Base-by-base conservation (phyloP, 2,797 vertebrate species). In the Onychomys leucogaster region DNA sequence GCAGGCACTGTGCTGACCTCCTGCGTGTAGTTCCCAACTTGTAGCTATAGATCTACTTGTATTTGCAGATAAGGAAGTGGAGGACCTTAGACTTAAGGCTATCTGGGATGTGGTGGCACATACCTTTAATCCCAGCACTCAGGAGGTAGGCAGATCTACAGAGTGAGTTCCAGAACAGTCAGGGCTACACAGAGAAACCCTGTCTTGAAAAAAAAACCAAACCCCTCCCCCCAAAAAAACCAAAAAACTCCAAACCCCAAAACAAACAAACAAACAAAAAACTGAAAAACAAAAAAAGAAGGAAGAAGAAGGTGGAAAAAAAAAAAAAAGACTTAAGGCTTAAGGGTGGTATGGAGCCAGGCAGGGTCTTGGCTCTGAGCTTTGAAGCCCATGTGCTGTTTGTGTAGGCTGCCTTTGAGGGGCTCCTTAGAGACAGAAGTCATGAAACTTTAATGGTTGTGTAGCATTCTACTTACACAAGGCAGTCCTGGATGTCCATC, bases 51-150 rank as follows among this genome's bases (percentile, higher is more conserved):
- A n/a, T n/a, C n/a, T n/a, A n/a, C n/a, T n/a, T n/a, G n/a, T n/a
- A n/a, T 52, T 76, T 65, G 52, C 57, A 85, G 57, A 86, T 89
- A 49, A 92, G 34, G 71, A 96, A 59, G 88, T 37, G 27, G 76
- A 93, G 67, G 37, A 37, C 55, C 1, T 80, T 76, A 80, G 32
- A 52, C 73, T 37, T 7, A 73, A 73, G 4, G 71, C 10, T 25
- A 41, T 37, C 71, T 41, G 37, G 71, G 71, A 11, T 19, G n/a
- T 37, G n/a, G 17, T 19, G n/a, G 13, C 19, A 11, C 69, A 71
- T 4, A 37, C 21, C n/a, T 41, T 41, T 32, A 32, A 65, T 65
- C 63, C 29, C 21, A 65, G 29, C 63, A 65, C 12, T 32, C 63
- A 32, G 14, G 32, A 69, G 71, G 37, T 37, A 23, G 37, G 71